phyloP scores from a whole-genome alignment of 2,888 invertebrate genomes.

The Drosophila maculinotata region DNA sequence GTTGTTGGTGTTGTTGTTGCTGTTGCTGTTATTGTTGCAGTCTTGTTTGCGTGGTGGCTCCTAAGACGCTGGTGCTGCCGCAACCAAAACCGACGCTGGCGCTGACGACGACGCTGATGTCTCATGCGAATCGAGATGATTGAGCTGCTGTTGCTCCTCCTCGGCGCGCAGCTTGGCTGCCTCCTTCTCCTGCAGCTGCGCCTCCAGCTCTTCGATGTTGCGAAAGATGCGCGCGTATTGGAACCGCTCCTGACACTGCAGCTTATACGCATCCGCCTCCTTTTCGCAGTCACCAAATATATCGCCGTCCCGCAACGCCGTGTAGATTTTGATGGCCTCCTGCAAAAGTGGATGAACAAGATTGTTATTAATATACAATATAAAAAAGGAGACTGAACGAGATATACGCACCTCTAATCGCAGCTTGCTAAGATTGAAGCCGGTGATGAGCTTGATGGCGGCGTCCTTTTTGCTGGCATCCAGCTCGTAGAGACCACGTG shows the following conservation, averaged over 20 bases:
- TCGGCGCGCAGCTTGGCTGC: slow-evolving; percentile 73
- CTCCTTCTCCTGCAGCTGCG: slow-evolving; percentile 73
- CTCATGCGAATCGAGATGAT: slow-evolving; percentile 68
- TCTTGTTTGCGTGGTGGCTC: slow-evolving; percentile 41
- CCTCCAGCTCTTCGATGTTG: slow-evolving; percentile 78
- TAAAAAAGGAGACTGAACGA: background rate
- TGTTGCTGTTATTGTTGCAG: slow-evolving; percentile 33
- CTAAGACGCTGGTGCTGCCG: slow-evolving; percentile 54
- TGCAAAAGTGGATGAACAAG: slow-evolving; percentile 84
- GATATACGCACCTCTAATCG: slow-evolving; percentile 78
- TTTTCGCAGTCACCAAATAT: slow-evolving; percentile 92
- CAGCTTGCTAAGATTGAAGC: slow-evolving; percentile 85
- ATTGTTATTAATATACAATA: background rate
- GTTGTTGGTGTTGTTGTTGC: slow-evolving; percentile 41
- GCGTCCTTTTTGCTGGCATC: slow-evolving; percentile 88
- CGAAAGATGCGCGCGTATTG: slow-evolving; percentile 92
- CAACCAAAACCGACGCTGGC: slow-evolving; percentile 49
- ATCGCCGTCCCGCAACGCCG: slow-evolving; percentile 90
- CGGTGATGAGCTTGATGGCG: slow-evolving; percentile 88
- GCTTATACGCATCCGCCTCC: slow-evolving; percentile 89
- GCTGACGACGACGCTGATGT: slow-evolving; percentile 32
- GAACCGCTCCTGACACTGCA: slow-evolving; percentile 90
- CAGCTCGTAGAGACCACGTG: slow-evolving; percentile 91
- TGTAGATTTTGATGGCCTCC: slow-evolving; percentile 93
- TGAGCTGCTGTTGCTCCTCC: slow-evolving; percentile 68